Percentiles rank a stretch among this genome's conserved stretches.
phyloP scores from a whole-genome alignment of 2,113 vertebrate species.

The Corythornis vintsioides region DNA sequence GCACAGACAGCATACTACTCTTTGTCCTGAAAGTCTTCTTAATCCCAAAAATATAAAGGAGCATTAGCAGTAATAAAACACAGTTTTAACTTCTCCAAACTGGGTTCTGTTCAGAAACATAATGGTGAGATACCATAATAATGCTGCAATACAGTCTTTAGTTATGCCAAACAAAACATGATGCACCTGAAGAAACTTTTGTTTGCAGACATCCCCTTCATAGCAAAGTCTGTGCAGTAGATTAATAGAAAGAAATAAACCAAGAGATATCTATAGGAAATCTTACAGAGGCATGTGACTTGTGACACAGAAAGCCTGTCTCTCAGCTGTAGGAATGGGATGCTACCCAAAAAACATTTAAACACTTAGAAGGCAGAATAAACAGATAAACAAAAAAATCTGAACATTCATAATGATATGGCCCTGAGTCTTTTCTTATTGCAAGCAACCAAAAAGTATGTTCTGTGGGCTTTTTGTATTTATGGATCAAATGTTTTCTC shows the following conservation, averaged over 20 bases:
- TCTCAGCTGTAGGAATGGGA: neutral
- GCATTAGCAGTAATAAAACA: neutral
- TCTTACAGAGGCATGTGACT: neutral
- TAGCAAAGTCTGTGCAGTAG: neutral
- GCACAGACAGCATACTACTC: neutral
- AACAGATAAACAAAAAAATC: neutral
- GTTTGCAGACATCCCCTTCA: neutral
- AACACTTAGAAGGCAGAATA: neutral
- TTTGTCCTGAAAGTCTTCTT: neutral
- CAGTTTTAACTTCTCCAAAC: neutral
- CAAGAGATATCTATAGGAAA: neutral
- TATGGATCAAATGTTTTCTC: neutral
- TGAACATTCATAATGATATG: fast-evolving
- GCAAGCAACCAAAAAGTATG: neutral
- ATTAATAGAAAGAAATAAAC: neutral
- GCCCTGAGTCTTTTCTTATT: neutral
- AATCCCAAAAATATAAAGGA: neutral
- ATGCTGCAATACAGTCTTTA: neutral
- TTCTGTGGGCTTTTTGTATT: fast-evolving
- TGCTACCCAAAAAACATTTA: neutral
- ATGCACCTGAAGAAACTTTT: neutral
- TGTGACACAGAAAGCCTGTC: neutral
- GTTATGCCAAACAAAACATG: neutral
- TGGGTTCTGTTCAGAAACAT: neutral
- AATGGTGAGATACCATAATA: neutral